A percentile compares a stretch with the other conserved stretches of the same genome.
Conservation (phyloP, 2,113 vertebrate genomes). For the Anser brachyrhynchus region DNA sequence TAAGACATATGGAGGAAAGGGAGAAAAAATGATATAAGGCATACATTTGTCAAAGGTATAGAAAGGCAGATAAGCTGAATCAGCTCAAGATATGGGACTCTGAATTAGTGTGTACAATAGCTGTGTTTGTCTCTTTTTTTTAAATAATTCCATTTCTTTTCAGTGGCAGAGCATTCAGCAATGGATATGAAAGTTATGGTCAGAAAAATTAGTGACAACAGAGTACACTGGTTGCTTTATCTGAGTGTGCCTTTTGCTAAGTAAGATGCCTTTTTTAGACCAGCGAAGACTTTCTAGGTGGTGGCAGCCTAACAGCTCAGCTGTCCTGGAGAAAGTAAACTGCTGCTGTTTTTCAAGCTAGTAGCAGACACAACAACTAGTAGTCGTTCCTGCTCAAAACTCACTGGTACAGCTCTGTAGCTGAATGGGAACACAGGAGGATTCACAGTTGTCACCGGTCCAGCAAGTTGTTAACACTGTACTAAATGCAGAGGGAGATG, state of each 20-base stretch:
- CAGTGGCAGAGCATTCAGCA: not conserved
- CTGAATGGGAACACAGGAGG: not conserved
- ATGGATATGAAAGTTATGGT: not conserved
- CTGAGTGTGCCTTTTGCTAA: not conserved
- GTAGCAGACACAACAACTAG: not conserved
- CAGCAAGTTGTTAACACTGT: not conserved
- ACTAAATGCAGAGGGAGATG: not conserved
- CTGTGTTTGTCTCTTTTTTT: not conserved
- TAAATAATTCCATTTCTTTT: conserved; percentile 38
- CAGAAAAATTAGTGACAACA: not conserved
- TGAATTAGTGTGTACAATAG: conserved; percentile 13
- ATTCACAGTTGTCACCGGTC: not conserved
- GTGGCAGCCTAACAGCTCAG: not conserved
- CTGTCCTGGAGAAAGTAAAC: not conserved
- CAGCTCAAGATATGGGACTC: conserved; percentile 40
- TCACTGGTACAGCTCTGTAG: not conserved
- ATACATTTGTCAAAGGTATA: conserved; percentile 67
- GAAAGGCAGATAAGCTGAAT: conserved; percentile 62
- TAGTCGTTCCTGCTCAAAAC: not conserved
- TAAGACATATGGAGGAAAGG: conserved; percentile 9
- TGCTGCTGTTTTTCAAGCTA: not conserved
- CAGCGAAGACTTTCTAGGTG: not conserved
- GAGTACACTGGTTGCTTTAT: not conserved
- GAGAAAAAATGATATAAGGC: conserved; percentile 62
- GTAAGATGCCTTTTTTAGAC: not conserved